Conservation (phyloP, 2,888 invertebrate genomes). For the Carpatolechia fugitivella region DNA sequence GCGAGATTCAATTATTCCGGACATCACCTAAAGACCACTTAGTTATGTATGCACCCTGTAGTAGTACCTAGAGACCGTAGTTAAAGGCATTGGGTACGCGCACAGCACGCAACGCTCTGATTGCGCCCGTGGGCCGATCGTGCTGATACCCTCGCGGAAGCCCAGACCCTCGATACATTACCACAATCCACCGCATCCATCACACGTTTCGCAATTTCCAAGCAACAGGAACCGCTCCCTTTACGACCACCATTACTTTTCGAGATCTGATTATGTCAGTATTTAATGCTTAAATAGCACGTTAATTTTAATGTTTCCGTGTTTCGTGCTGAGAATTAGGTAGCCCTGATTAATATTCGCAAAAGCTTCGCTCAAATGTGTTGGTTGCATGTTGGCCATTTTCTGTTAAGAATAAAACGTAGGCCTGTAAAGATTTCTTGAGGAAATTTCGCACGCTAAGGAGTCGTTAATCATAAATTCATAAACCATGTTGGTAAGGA, state of each 20-base stretch:
- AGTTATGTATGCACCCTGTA: neutral
- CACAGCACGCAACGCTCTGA: slow-evolving; percentile 48
- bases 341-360: neutral
- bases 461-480: slow-evolving; percentile 16
- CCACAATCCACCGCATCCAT: slow-evolving; percentile 36
- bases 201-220: slow-evolving; percentile 33
- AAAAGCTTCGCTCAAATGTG: neutral
- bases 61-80: neutral
- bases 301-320: slow-evolving; percentile 1
- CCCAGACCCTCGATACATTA: slow-evolving; percentile 19
- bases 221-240: slow-evolving; percentile 7
- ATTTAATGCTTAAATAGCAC: neutral
- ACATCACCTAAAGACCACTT: no score
- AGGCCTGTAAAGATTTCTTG: neutral
- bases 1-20: no score
- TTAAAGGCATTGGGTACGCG: slow-evolving; percentile 16
- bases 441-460: neutral
- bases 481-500: slow-evolving; percentile 37
- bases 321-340: neutral
- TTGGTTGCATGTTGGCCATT: neutral
- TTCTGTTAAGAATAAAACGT: neutral
- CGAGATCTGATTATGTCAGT: slow-evolving; percentile 8
- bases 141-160: slow-evolving; percentile 36
- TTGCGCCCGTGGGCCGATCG: slow-evolving; percentile 33
- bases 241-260: slow-evolving; percentile 10